Evolutionary conservation across 2,888 invertebrate species (phyloP).

Genomic region (Lithophane leautieri): DNA sequence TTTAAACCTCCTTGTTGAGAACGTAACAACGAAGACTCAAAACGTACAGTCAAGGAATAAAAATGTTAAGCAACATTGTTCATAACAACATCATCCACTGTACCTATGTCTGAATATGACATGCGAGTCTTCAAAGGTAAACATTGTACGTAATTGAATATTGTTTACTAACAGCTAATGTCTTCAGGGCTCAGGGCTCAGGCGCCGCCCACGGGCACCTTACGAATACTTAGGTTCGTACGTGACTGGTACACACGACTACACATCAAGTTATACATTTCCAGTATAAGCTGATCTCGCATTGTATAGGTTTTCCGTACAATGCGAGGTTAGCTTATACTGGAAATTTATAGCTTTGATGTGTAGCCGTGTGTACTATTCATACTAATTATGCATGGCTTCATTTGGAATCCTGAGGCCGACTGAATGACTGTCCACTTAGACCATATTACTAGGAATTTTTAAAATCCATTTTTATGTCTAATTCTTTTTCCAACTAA

Average conservation of each 20-base stretch:
- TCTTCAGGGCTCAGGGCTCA: not conserved
- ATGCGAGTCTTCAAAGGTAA: not conserved
- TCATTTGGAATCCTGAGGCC: constrained; percentile 7
- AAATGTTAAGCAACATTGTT: not conserved
- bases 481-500: not conserved
- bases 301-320: no score
- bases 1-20: constrained; percentile 15
- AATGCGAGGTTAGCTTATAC: no score
- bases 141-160: not conserved
- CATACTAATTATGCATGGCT: constrained; percentile 26
- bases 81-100: not conserved
- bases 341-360: no score
- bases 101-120: not conserved
- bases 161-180: not conserved
- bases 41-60: not conserved
- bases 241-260: no score
- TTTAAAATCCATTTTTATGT: constrained; percentile 1
- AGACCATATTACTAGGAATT: constrained; percentile 4
- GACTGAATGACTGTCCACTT: constrained; percentile 6
- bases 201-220: not conserved
- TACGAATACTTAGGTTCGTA: not conserved
- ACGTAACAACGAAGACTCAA: constrained; percentile 1
- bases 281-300: no score
- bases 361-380: no score
- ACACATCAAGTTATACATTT: no score